Conservation (phyloP, 2,888 invertebrate genomes). For the Omphaloscelis lunosa region DNA sequence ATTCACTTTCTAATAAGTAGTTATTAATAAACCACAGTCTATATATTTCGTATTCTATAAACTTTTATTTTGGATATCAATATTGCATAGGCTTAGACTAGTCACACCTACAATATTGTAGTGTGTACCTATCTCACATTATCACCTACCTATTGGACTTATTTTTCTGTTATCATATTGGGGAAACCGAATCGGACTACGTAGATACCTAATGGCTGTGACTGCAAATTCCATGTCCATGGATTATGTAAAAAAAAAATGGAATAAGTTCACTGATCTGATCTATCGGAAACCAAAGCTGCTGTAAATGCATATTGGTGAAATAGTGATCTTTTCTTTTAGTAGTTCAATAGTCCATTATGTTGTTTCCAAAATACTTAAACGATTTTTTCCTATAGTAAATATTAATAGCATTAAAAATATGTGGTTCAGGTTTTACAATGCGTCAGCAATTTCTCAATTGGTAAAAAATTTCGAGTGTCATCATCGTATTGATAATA, state of each 20-base stretch:
- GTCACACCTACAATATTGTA: too few relatives aligned
- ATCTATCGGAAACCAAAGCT: not conserved
- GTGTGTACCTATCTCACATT: slow-evolving; percentile 4
- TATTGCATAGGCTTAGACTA: not conserved
- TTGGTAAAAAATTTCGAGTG: slow-evolving; percentile 41
- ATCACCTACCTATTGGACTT: slow-evolving; percentile 7
- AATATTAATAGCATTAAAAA: not conserved
- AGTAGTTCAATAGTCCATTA: not conserved
- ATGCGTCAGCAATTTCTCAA: slow-evolving; percentile 27
- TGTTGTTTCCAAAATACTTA: not conserved
- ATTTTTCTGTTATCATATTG: slow-evolving; percentile 18
- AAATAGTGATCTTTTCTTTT: not conserved
- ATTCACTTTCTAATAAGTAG: not conserved
- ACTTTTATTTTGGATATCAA: not conserved
- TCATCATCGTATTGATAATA: slow-evolving; percentile 32
- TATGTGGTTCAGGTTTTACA: not conserved
- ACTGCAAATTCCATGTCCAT: not conserved
- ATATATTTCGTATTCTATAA: not conserved
- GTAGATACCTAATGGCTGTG: not conserved
- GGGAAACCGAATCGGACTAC: not conserved
- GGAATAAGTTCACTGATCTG: not conserved
- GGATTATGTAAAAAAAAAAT: not conserved
- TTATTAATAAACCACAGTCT: not conserved
- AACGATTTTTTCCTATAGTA: not conserved
- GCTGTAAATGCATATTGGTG: not conserved